Percentiles rank a stretch among this genome's conserved stretches.
phyloP scores from a whole-genome alignment of 2,797 vertebrate species.

The Cuculus canorus region DNA sequence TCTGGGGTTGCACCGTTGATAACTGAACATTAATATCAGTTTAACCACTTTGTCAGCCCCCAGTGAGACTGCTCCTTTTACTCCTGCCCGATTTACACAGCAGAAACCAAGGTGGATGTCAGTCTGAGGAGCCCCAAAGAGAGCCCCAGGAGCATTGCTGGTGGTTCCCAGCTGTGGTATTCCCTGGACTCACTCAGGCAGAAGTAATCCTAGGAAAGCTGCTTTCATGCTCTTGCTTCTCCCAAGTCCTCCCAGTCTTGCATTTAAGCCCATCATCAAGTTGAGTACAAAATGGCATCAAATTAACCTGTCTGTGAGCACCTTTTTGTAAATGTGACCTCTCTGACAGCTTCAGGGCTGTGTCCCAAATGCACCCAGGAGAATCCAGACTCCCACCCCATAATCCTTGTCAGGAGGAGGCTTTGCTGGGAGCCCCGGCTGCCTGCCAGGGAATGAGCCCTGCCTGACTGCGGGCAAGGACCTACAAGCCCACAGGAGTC shows the following conservation, averaged over 20 bases:
- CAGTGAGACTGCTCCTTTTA: background rate
- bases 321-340: background rate
- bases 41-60: background rate
- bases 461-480: background rate
- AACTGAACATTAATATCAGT: background rate
- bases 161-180: background rate
- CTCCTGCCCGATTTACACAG: background rate
- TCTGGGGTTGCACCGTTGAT: background rate
- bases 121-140: background rate
- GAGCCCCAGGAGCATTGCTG: fast-evolving
- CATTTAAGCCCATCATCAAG: background rate
- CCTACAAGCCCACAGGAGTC: background rate
- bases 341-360: background rate
- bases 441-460: background rate
- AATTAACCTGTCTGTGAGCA: background rate
- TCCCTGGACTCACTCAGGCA: fast-evolving
- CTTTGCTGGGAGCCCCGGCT: conserved; percentile 17
- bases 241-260: background rate
- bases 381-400: background rate
- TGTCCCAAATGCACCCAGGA: fast-evolving
- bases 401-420: background rate
- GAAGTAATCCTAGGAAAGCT: background rate
- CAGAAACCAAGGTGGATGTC: background rate
- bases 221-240: background rate
- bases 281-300: background rate